Evolutionary conservation across 2,797 vertebrate genomes (phyloP).

Genomic region (Chiloscyllium punctatum): DNA sequence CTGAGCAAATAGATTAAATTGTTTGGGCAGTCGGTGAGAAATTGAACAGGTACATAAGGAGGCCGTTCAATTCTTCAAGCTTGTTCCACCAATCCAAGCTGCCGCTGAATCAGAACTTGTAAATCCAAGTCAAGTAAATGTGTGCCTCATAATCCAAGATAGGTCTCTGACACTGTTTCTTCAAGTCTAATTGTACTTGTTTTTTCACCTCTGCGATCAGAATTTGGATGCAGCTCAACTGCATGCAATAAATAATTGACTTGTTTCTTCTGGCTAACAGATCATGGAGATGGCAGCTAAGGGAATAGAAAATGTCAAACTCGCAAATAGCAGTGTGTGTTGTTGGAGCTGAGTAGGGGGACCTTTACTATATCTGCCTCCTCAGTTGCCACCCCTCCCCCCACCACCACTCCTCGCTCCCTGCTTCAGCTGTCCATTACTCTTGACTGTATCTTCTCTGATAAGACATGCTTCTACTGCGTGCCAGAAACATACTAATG

Average conservation of each 20-base stretch:
- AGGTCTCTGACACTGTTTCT: not conserved
- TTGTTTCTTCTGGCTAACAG: not conserved
- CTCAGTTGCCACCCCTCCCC: not conserved
- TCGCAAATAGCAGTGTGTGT: not conserved
- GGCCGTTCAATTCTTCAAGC: not conserved
- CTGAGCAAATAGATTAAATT: not conserved
- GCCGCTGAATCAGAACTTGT: not conserved
- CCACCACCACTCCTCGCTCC: too few species aligned
- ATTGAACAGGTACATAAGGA: too few species aligned
- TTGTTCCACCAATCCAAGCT: not conserved
- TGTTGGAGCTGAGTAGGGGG: not conserved
- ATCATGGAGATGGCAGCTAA: not conserved
- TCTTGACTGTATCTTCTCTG: not conserved
- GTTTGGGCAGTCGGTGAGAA: not conserved
- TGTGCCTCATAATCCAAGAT: not conserved
- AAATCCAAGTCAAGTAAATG: not conserved
- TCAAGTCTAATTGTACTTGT: not conserved
- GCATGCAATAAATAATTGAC: too few species aligned
- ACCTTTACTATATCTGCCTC: not conserved
- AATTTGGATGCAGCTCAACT: not conserved
- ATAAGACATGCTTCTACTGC: not conserved
- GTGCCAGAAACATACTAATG: too few species aligned
- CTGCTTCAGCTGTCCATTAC: too few species aligned
- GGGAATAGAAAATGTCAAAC: not conserved
- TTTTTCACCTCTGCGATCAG: not conserved